Evolutionary conservation across 1,140 invertebrate genomes (phyloP), one percentile per base, ranked within the genome.

Genomic region (Globodera ellingtonae): DNA sequence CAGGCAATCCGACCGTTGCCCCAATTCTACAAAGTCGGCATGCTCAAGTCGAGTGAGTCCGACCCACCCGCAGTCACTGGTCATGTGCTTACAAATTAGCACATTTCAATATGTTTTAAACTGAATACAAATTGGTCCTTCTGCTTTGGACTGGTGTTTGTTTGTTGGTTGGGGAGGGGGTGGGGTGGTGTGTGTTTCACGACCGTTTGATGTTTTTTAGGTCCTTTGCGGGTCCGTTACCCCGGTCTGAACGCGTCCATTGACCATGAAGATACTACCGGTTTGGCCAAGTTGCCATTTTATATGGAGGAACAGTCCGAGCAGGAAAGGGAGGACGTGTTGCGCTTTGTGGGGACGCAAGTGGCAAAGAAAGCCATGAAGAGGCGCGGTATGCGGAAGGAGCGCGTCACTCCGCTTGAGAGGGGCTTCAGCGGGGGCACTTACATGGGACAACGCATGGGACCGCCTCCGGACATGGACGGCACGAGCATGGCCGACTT

Each of bases 201-300:
- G 35, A 35, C 3, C 35, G 1, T 35, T 35, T 35, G 3, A 2
- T 35, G 35, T 78, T 73, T 81, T 50, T 44, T 72, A 92, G 93
- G 93, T 52, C 94, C 93, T 90, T 91, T 92, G 67, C 94, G 94
- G 86, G 94, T 96, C 85, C 47, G 95, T 75, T 98, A 94, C 94
- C 96, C 97, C 47, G 97, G 97, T 44, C 90, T 99, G 44, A 96
- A 94, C 87, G 90, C 93, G 1, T 94, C 94, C 4, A 91, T 97
- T 10, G 90, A 92, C 92, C 86, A 95, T 94, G 2, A n/a, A 62
- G 18, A 15, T 62, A 15, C 18, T 18, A 18, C 56, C 56, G 56
- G 18, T 48, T 75, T 44, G 72, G 50, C 46, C 74, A 50, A 0
- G 79, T 83, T 10, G n/a, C 88, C 88, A 6, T 82, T 87, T 15